A percentile compares a stretch with the other conserved stretches of the same genome.
These are phyloP conservation scores for Scalopus aquaticus DNA, from an alignment of 2,113 vertebrate genomes.

Conservation along the genomic window DNA sequence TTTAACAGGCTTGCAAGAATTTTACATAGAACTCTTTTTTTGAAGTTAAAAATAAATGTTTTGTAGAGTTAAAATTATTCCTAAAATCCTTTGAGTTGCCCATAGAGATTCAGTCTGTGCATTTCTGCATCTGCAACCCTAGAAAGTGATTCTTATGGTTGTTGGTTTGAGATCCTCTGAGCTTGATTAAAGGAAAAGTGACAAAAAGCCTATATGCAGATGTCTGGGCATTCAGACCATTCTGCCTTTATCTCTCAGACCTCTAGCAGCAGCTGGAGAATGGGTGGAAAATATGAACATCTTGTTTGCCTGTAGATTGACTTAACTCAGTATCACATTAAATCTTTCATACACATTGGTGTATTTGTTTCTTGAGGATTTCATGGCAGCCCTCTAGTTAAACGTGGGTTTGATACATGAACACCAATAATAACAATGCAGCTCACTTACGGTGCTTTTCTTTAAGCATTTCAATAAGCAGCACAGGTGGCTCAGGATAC, in stretches of 20 bases:
- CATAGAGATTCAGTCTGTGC: neutral
- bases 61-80: neutral
- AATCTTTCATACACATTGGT: neutral
- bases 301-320: neutral
- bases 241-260: neutral
- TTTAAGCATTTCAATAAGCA: neutral
- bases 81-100: neutral
- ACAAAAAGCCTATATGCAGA: neutral
- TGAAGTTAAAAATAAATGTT: conserved; percentile 39
- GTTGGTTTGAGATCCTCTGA: neutral
- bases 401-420: neutral
- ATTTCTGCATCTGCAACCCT: neutral
- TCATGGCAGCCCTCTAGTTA: neutral
- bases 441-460: neutral
- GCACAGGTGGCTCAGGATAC: neutral
- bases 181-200: neutral
- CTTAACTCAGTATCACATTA: neutral
- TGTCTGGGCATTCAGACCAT: neutral
- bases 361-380: conserved; percentile 6
- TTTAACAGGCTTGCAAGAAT: neutral
- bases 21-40: conserved; percentile 33
- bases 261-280: neutral
- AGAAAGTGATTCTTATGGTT: neutral
- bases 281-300: neutral
- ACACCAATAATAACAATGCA: neutral